These are phyloP conservation scores for Enteromius mattozi DNA, from an alignment of 2,797 vertebrate species.

Conservation along the genomic window DNA sequence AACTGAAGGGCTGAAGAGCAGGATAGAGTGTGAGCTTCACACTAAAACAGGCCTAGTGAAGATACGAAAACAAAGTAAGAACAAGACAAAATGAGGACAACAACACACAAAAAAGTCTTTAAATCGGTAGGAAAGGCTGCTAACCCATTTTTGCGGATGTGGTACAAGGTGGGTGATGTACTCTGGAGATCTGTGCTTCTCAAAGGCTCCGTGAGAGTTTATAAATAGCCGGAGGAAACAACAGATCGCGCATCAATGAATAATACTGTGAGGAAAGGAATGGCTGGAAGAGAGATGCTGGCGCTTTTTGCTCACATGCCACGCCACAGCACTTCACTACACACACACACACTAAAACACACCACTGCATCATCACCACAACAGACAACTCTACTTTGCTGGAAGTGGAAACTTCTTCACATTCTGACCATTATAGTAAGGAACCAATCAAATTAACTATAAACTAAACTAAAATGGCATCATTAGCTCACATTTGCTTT, in stretches of 20 bases:
- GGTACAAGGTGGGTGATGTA: conserved; percentile 7
- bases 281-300: conserved; percentile 38
- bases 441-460: neutral
- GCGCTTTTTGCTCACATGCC: conserved; percentile 26
- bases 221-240: conserved; percentile 80
- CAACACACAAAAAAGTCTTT: neutral
- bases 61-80: neutral
- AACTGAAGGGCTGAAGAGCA: neutral
- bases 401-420: neutral
- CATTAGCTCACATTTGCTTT: neutral
- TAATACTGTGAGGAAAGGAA: conserved; percentile 73
- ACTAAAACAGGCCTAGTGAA: neutral
- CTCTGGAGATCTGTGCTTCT: conserved; percentile 21
- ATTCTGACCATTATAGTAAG: neutral
- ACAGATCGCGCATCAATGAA: conserved; percentile 77
- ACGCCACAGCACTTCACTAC: neutral
- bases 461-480: neutral
- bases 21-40: neutral
- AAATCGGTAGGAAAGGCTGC: neutral
- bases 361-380: neutral
- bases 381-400: neutral
- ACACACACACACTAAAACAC: neutral
- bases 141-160: neutral
- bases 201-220: conserved; percentile 46
- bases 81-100: neutral